Base-by-base conservation (phyloP, 1,140 invertebrate genomes). In the Conus betulinus region DNA sequence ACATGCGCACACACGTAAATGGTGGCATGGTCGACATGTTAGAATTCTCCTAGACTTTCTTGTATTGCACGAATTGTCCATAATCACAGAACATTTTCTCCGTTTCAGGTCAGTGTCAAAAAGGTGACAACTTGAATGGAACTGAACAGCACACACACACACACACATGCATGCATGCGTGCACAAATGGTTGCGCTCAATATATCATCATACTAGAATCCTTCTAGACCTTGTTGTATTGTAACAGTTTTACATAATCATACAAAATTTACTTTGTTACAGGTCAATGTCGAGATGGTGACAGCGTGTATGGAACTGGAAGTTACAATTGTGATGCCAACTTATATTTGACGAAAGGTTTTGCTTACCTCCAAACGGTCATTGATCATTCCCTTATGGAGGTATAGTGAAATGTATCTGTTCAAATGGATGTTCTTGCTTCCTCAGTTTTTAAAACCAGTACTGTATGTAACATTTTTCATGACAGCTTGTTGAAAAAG, bases 311-410 rank as follows among this genome's bases (percentile, higher is more conserved):
- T 57, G 84, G n/a, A 81, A 87, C 8, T 25, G 57, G 39, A n/a
- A 23, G 10, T 53, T 53, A 15, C 27, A 84, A 89, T 76, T 94
- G 94, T 92, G 71, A 84, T 86, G 93, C 87, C 1, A 93, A 94
- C 63, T 90, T 87, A 17, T 94, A 94, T 85, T 83, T 94, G 6
- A 85, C 82, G 27, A 90, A 89, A 55, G 93, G 93, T 25, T 94
- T 94, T 91, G 89, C 90, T 25, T 57, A 84, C 4, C 71, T 94
- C 4, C 94, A 94, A 86, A 55, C 82, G 81, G 91, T 92, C 13
- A 88, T 94, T 23, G 93, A 94, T 81, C 90, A 92, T 57, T 91
- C 91, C 11, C 60, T 94, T 4, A 90, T 94, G 23, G 87, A 88
- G 87, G 93, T 93, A 84, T 60, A 87, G 7, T 25, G 17, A 25